phyloP scores from a whole-genome alignment of 2,113 vertebrate genomes.

The Cygnus atratus region DNA sequence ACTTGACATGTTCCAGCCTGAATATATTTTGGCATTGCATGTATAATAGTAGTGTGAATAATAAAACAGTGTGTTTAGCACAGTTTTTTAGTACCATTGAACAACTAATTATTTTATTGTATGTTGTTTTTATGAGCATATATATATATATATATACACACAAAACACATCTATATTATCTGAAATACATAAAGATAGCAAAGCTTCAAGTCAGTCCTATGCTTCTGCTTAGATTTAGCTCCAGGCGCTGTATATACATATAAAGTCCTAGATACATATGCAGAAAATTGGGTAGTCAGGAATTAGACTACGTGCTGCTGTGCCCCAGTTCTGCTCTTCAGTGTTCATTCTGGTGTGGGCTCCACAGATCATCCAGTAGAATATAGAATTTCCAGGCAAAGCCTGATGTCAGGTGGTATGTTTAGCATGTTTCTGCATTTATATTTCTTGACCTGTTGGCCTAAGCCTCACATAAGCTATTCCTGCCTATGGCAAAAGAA shows the following conservation, averaged over 20 bases:
- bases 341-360: neutral
- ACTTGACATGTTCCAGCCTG: neutral
- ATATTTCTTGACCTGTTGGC: conserved; percentile 61
- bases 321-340: neutral
- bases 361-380: neutral
- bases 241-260: neutral
- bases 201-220: neutral
- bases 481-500: conserved; percentile 67
- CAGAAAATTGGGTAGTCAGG: neutral
- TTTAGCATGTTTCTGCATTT: conserved; percentile 65
- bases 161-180: neutral
- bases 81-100: neutral
- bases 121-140: neutral
- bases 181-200: neutral
- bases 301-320: neutral
- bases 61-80: neutral
- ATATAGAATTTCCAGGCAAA: conserved; percentile 30
- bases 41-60: conserved; percentile 11
- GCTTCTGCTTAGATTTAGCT: neutral
- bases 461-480: conserved; percentile 67
- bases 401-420: conserved; percentile 4
- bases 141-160: neutral
- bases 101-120: neutral
- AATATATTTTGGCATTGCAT: conserved; percentile 22
- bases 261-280: neutral